phyloP scores from a whole-genome alignment of 2,888 invertebrate species.

The Drosophila colorata region DNA sequence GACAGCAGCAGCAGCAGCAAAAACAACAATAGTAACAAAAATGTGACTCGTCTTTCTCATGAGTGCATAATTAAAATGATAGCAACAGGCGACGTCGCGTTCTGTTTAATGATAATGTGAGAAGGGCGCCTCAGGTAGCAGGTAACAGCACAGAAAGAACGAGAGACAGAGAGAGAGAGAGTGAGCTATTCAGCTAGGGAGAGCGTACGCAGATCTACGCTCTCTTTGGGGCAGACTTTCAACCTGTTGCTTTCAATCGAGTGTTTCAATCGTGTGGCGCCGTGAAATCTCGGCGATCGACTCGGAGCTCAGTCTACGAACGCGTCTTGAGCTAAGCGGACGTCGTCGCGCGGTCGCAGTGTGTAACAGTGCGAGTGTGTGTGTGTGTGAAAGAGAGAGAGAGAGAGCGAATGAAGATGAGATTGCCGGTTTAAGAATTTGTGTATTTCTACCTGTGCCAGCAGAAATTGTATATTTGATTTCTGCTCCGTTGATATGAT shows the following conservation, averaged over 20 bases:
- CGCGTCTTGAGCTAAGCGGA: conserved; percentile 74
- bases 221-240: conserved; percentile 40
- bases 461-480: conserved; percentile 29
- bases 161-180: conserved; percentile 6
- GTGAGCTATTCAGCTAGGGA: conserved; percentile 7
- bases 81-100: conserved; percentile 67
- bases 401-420: neutral
- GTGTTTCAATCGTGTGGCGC: conserved; percentile 53
- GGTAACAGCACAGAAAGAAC: conserved; percentile 23
- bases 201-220: conserved; percentile 7
- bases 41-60: conserved; percentile 67
- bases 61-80: conserved; percentile 73
- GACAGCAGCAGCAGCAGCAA: conserved; percentile 30
- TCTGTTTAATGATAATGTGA: conserved; percentile 74
- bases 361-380: conserved; percentile 17
- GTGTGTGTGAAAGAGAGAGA: conserved; percentile 5
- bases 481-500: conserved; percentile 31
- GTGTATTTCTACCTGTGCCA: conserved; percentile 67
- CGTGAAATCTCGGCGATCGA: conserved; percentile 68
- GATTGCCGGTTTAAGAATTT: conserved; percentile 75
- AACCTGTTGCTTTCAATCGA: conserved; percentile 68
- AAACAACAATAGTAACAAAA: conserved; percentile 31
- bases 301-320: conserved; percentile 75
- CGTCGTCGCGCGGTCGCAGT: conserved; percentile 50
- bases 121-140: conserved; percentile 76